Evolutionary conservation across 2,888 invertebrate species (phyloP), one percentile per base, ranked within the genome.

Genomic region (Julus scanicus): DNA sequence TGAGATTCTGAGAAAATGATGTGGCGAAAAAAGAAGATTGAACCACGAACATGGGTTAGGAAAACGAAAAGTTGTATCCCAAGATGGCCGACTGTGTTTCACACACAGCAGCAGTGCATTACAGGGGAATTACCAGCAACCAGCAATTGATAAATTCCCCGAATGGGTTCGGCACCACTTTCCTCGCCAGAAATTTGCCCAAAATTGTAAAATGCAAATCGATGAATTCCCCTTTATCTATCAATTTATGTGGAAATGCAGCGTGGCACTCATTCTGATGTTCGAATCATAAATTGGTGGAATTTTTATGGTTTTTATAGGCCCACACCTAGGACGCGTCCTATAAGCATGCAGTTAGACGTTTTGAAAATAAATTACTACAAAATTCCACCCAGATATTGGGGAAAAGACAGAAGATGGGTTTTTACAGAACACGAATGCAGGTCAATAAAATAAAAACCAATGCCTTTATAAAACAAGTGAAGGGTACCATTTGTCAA

Each of bases 251-350:
- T 71, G 63, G 63, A 20, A 71, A 71, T 71, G 63, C 20, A 1
- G 63, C 63, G 20, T 17, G 63, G 63, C 20, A 20, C 63, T 20
- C 63, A 71, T 71, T n/a, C 63, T 71, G 63, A 71, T 71, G 63
- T 29, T 20, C 2, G 63, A 71, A 71, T 71, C 63, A 71, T 71
- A 71, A 71, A 71, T 71, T 71, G 63, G 20, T 9, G 63, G 63
- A 71, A 71, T 71, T 71, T 71, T 71, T 71, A 71, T 71, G 63
- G 63, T 71, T 71, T 71, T 71, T 71, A 71, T 71, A 71, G 63
- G 20, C 63, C 63, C 63, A 71, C 63, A 71, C 63, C 63, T 71
- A 29, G 20, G 20, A 8, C 5, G 53, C 53, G 53, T 53, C 53
- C 53, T 13, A 29, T 29, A 13, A 13, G 15, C 53, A 53, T 53